Base-by-base conservation (phyloP, 2,888 invertebrate genomes). In the Hedya salicella region DNA sequence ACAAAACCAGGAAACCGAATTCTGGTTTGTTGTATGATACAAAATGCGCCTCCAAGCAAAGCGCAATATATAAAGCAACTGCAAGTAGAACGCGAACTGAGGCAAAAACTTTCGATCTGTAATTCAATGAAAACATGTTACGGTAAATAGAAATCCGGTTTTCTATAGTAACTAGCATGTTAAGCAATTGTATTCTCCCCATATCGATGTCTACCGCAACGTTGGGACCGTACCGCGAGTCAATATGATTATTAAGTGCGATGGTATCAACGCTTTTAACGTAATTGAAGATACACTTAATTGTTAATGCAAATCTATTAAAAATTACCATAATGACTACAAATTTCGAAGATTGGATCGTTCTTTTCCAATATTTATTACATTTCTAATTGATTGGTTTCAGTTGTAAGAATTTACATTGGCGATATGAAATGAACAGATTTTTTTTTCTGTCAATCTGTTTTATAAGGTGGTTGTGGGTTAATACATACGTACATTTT, bases 71-170 rank as follows among this genome's bases (percentile, higher is more conserved):
- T 8, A 25, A 3, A 1, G 11, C 5, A 4, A 54, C 14, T n/a
- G 14, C 21, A 16, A 21, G 16, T 2, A 3, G 0, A 0, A 21
- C 14, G 14, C 21, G 40, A 14, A 4, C 11, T 11, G 5, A 1
- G 21, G 54, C 54, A 16, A 54, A 11, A 4, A 42, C 21, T 54
- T 42, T 54, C 9, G 25, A 42, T 9, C 11, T 13, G 14, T 11
- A 16, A 2, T 40, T 42, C 6, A 42, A 16, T 17, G 54, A 40
- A 42, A 25, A 56, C 8, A 54, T 25, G 42, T 42, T 56, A 9
- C 54, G 42, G 54, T 42, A 56, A 42, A 56, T 56, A 11, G 40
- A 16, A 2, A 56, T 14, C 9, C 9, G 11, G 11, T 56, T 56
- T 56, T 56, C 42, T 42, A 56, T 42, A 16, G 3, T 3, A 25